Evolutionary conservation across 2,797 vertebrate species (phyloP).

Genomic region (Pristis pectinata): DNA sequence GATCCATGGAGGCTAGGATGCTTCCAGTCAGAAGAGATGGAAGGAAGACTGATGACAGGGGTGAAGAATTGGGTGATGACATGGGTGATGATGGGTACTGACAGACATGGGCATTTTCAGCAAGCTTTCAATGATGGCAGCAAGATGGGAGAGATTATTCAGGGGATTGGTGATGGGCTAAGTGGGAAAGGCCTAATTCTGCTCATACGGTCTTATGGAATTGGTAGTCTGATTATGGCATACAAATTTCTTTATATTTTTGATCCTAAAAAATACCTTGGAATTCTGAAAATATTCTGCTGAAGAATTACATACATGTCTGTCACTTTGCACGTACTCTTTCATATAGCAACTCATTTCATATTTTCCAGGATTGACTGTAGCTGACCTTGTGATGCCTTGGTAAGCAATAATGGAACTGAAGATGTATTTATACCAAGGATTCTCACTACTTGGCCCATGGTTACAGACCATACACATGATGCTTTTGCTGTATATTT

Average conservation of each 20-base stretch:
- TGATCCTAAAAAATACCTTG: background rate
- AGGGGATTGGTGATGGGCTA: background rate
- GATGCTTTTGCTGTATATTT: background rate
- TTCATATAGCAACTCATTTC: constrained; percentile 4
- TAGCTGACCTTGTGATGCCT: constrained; percentile 73
- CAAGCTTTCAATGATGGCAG: too few relatives aligned
- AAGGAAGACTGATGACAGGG: background rate
- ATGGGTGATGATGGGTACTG: too few relatives aligned
- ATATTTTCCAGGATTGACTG: constrained; percentile 61
- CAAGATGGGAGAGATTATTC: background rate
- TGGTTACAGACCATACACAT: background rate
- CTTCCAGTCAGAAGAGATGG: background rate
- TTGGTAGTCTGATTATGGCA: background rate
- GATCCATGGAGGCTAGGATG: background rate
- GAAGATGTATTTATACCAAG: background rate
- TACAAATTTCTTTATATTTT: background rate
- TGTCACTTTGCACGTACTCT: background rate
- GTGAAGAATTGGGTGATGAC: background rate
- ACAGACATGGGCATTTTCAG: too few relatives aligned
- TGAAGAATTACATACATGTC: background rate
- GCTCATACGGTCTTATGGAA: too few relatives aligned
- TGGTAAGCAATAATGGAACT: constrained; percentile 57
- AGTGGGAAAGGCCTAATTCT: background rate
- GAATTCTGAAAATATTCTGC: background rate
- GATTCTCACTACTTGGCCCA: background rate